Evolutionary conservation across 2,888 invertebrate genomes (phyloP), one percentile per base, ranked within the genome.

Genomic region (Clitarchus hookeri): DNA sequence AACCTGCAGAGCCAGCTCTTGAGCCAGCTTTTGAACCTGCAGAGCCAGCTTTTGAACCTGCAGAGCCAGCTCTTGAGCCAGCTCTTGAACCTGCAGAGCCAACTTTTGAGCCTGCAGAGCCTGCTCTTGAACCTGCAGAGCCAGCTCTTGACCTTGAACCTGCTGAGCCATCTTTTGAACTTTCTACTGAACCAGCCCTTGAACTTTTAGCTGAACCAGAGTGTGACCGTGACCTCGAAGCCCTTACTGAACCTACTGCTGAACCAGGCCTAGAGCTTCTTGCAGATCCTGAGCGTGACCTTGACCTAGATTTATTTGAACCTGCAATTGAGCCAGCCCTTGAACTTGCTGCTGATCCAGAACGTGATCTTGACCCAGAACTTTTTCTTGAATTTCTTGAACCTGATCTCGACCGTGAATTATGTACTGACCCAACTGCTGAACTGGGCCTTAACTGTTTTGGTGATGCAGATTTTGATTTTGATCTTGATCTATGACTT

Each of bases 21-120:
- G 65, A 19, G 16, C 44, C 13, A 36, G 82, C 13, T 36, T 36
- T 82, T 27, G 82, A 82, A 82, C 89, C 87, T 25, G 87, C 85
- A 53, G 89, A 89, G 79, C 89, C 87, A 6, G 90, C 90, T 36
- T 89, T 88, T 1, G 90, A 90, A 84, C 88, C 89, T 54, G 84
- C 85, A 16, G 79, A 85, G 4, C 87, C 87, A 53, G 44, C 26
- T 48, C 65, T 54, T 48, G 84, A 84, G 9, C 44, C 84, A 84
- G 84, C 27, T 48, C 48, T 54, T 84, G 84, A 48, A 65, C 65
- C n/a, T 23, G n/a, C 19, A 23, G 65, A 65, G n/a, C 65, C 65
- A n/a, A 23, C 19, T 65, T 23, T 19, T 65, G 65, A 65, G 3
- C 65, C 16, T 65, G 65, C 16, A 77, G 85, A 23, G 0, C 23